Base-by-base conservation (phyloP, 2,888 invertebrate species). In the Archips crataeganus region DNA sequence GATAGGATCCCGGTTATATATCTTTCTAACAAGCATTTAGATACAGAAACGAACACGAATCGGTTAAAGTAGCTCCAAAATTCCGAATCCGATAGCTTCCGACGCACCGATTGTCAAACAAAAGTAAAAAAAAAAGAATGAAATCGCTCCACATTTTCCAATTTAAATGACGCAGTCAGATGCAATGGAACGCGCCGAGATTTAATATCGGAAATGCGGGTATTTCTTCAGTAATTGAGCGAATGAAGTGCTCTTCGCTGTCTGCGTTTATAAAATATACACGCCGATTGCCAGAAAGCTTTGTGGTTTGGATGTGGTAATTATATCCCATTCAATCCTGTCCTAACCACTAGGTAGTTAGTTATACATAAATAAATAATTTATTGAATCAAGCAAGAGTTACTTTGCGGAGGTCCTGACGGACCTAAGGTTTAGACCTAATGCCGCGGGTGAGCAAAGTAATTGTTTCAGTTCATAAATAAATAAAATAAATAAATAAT, bases 141-240 rank as follows among this genome's bases (percentile, higher is more conserved):
- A 23, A 59, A 60, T 59, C 45, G 60, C 45, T 45, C 57, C 62
- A 70, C 68, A 32, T 61, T 42, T 54, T 65, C 47, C 71, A 65
- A 65, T 65, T 60, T 39, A 51, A 60, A 65, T 64, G 15, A 54
- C 70, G 71, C 66, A 80, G 80, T 81, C 80, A 78, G 74, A 77
- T 82, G 81, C 80, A 83, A 76, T 79, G 76, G 76, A 77, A 77
- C 51, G 67, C 67, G 59, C 32, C 49, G 47, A 71, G 71, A 63
- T 71, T 70, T 61, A 67, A 72, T 75, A 77, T 74, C 78, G 74
- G 74, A 77, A 77, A 78, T 75, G 71, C 71, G 45, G 77, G 81
- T 80, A 82, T 83, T 83, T 80, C 81, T 84, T 83, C 82, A 85
- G 85, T 87, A 87, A 87, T 87, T 86, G 84, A 85, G 79, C 78